Evolutionary conservation across 2,113 vertebrate genomes (phyloP).

Genomic region (Ranitomeya imitator): DNA sequence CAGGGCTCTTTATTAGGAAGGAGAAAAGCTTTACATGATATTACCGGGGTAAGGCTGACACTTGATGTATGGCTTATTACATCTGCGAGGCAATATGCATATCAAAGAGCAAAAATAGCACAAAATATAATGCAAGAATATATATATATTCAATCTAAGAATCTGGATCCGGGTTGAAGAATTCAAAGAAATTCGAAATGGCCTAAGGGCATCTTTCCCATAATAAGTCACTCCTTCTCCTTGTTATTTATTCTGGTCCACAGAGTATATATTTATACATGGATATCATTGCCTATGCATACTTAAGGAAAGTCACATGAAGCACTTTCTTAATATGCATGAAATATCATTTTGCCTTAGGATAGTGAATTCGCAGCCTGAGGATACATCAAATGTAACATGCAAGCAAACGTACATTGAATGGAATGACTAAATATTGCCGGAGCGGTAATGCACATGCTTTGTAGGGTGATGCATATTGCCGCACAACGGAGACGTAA

Average conservation of each 20-base stretch:
- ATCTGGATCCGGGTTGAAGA: neutral
- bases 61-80: conserved; percentile 31
- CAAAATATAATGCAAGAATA: conserved; percentile 4
- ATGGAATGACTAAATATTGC: conserved; percentile 5
- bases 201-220: neutral
- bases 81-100: neutral
- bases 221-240: neutral
- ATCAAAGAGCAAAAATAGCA: conserved; percentile 10
- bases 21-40: conserved; percentile 13
- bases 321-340: neutral
- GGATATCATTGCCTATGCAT: neutral
- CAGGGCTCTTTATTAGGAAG: neutral
- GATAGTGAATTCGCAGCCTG: conserved; percentile 1
- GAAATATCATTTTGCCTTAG: conserved; percentile 12
- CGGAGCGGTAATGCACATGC: neutral
- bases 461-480: neutral
- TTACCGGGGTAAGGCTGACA: neutral
- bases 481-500: neutral
- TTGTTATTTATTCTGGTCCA: neutral
- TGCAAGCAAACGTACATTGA: conserved; percentile 8
- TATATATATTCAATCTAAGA: neutral
- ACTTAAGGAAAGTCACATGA: neutral
- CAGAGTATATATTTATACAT: conserved; percentile 8
- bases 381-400: neutral
- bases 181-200: neutral